Percentiles rank a stretch among this genome's conserved stretches.
Conservation (phyloP, 2,888 invertebrate genomes). For the Sturmia bella region DNA sequence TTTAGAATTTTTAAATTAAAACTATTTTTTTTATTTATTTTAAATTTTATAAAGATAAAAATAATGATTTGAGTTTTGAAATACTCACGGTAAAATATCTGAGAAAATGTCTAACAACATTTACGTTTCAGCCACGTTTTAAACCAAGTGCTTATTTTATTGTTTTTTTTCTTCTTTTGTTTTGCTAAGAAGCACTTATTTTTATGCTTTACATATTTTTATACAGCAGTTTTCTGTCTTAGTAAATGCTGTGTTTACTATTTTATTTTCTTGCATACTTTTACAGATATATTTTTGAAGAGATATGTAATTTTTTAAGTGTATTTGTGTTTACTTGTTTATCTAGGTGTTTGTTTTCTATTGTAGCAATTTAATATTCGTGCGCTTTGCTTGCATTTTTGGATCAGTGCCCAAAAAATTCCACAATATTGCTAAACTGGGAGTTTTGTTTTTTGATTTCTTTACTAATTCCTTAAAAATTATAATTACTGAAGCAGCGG, state of each 20-base stretch:
- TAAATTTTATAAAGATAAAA: too few species aligned
- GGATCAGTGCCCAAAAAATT: conserved; percentile 46
- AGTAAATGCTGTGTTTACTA: neutral
- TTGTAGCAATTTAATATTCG: conserved; percentile 50
- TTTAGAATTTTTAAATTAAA: too few species aligned
- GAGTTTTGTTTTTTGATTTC: too few species aligned
- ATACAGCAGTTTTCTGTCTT: conserved; percentile 18
- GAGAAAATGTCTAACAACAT: neutral
- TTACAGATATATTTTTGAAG: neutral
- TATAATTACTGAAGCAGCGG: too few species aligned
- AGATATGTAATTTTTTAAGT: conserved; percentile 9
- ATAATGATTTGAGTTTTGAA: too few species aligned
- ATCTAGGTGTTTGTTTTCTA: conserved; percentile 42
- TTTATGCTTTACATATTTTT: conserved; percentile 16
- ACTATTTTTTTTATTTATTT: too few species aligned
- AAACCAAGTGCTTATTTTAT: neutral
- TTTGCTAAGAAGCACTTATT: conserved; percentile 8
- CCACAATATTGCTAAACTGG: too few species aligned
- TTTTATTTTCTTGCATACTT: neutral
- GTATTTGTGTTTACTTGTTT: neutral
- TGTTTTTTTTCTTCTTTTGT: neutral
- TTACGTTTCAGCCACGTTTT: neutral
- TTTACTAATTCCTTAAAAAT: too few species aligned
- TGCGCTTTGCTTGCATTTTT: conserved; percentile 34
- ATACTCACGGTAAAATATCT: too few species aligned